Evolutionary conservation across 1,140 invertebrate genomes (phyloP).

Genomic region (Thaumetopoea pityocampa): DNA sequence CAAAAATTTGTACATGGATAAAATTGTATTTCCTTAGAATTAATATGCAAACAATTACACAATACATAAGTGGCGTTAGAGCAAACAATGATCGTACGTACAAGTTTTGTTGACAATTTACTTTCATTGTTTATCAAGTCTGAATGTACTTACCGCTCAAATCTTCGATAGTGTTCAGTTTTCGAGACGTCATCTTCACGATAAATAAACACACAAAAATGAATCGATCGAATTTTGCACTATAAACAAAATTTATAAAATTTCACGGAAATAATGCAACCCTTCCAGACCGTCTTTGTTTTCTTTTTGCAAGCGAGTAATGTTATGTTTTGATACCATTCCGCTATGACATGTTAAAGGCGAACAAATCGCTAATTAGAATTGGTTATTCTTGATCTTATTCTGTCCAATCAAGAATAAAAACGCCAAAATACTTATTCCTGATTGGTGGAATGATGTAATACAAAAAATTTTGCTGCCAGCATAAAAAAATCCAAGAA

Average conservation of each 20-base stretch:
- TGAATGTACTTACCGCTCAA: conserved; percentile 54
- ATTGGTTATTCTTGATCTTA: conserved; percentile 15
- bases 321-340: conserved; percentile 47
- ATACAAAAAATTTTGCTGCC: conserved; percentile 40
- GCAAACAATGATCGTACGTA: too few relatives aligned
- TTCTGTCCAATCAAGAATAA: conserved; percentile 24
- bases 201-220: conserved; percentile 26
- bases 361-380: conserved; percentile 21
- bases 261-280: conserved; percentile 24
- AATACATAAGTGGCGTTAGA: too few relatives aligned
- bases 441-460: conserved; percentile 36
- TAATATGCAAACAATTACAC: too few relatives aligned
- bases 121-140: conserved; percentile 59
- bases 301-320: too few relatives aligned
- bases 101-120: conserved; percentile 26
- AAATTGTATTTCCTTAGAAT: too few relatives aligned
- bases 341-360: conserved; percentile 31
- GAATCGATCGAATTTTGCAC: conserved; percentile 9
- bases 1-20: too few relatives aligned
- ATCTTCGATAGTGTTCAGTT: conserved; percentile 67
- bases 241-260: conserved; percentile 22
- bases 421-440: conserved; percentile 10
- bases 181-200: conserved; percentile 54
- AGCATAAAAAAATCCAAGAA: conserved; percentile 15
- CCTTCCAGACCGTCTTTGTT: conserved; percentile 43